These are phyloP conservation scores for Clavelina lepadiformis DNA, from an alignment of 23 tunicate genomes.

Conservation along the genomic window DNA sequence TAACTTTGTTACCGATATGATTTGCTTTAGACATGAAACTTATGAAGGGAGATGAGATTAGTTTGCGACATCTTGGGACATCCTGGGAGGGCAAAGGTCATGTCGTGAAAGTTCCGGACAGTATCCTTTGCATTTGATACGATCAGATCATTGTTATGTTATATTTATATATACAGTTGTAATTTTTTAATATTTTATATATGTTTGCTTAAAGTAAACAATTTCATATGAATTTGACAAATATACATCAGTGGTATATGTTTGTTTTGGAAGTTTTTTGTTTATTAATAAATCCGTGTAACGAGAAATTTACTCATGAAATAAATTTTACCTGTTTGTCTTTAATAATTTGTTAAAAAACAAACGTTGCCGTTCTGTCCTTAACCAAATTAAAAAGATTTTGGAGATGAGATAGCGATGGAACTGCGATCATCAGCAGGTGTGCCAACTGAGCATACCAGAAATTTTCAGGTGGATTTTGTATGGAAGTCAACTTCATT, in stretches of 20 bases:
- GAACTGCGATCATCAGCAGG: constrained; percentile 86
- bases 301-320: too few species aligned
- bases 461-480: constrained; percentile 90
- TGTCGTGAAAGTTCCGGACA: constrained; percentile 98
- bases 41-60: constrained; percentile 96
- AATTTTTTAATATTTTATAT: too few species aligned
- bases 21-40: constrained; percentile 81
- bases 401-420: constrained; percentile 93
- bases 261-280: too few species aligned
- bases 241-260: too few species aligned
- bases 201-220: too few species aligned
- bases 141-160: too few species aligned
- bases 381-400: constrained; percentile 33
- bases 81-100: constrained; percentile 98
- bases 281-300: too few species aligned
- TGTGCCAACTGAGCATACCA: constrained; percentile 72
- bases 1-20: constrained; percentile 4
- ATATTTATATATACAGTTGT: too few species aligned
- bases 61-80: constrained; percentile 76
- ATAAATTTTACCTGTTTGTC: too few species aligned
- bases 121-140: too few species aligned
- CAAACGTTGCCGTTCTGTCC: background rate
- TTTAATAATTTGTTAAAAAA: background rate
- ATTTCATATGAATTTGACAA: too few species aligned
- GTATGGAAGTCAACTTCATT: constrained; percentile 98